phyloP scores from a whole-genome alignment of 2,888 invertebrate genomes.

The Cosmorhoe ocellata region DNA sequence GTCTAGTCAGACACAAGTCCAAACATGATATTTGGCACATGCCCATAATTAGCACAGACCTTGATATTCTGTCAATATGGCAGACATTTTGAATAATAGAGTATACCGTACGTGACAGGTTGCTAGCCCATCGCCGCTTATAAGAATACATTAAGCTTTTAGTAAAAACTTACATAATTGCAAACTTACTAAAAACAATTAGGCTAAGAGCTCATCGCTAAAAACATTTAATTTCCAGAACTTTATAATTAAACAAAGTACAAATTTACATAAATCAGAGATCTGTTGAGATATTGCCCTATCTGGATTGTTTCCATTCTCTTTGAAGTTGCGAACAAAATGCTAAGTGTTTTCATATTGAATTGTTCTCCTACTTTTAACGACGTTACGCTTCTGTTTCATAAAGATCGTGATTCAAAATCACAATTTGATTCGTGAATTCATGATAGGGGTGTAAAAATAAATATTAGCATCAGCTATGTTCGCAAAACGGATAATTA shows the following conservation, averaged over 20 bases:
- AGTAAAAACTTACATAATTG: too few species aligned
- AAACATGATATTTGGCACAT: too few species aligned
- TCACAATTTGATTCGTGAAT: neutral
- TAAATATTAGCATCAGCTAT: too few species aligned
- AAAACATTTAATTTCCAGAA: conserved; percentile 28
- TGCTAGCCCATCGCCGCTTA: too few species aligned
- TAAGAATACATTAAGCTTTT: too few species aligned
- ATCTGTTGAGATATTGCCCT: conserved; percentile 25
- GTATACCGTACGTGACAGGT: too few species aligned
- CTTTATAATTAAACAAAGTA: conserved; percentile 32
- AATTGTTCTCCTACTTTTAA: conserved; percentile 11
- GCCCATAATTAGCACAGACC: too few species aligned
- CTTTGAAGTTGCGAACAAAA: conserved; percentile 13
- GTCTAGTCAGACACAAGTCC: too few species aligned
- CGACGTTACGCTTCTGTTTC: neutral
- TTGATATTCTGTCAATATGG: too few species aligned
- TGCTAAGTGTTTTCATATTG: conserved; percentile 18
- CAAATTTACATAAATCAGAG: conserved; percentile 33
- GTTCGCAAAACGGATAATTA: too few species aligned
- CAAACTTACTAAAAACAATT: conserved; percentile 29
- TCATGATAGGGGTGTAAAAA: too few species aligned
- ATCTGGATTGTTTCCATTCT: conserved; percentile 18
- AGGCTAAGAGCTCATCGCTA: conserved; percentile 25
- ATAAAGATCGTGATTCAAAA: neutral
- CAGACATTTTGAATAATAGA: too few species aligned